Conservation (phyloP, 2,113 vertebrate genomes). For the Phalacrocorax brasilianus region DNA sequence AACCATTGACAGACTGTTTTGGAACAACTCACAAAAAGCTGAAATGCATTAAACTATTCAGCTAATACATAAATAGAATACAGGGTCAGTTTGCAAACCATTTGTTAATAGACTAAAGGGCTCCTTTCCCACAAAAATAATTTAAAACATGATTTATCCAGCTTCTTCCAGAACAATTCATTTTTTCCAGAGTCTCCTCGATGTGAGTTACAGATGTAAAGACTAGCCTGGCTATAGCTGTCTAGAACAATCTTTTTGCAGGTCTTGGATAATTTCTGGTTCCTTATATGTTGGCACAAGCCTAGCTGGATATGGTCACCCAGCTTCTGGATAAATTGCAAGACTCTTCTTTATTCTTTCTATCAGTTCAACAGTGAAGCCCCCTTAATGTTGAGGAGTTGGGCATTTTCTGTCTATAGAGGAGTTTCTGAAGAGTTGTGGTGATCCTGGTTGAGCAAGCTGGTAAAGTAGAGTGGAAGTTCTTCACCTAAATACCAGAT, state of each 20-base stretch:
- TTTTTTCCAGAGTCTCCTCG: constrained; percentile 4
- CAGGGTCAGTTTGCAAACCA: constrained; percentile 47
- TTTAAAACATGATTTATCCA: constrained; percentile 54
- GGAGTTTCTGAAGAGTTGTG: background rate
- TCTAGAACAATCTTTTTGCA: background rate
- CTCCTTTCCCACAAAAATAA: constrained; percentile 56
- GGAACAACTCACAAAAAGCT: constrained; percentile 50
- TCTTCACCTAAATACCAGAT: background rate
- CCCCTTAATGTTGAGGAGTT: background rate
- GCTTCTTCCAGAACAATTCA: constrained; percentile 49
- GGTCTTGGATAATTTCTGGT: background rate
- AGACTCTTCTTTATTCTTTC: background rate
- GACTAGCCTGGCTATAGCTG: background rate
- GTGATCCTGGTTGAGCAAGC: background rate
- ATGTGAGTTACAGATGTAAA: background rate
- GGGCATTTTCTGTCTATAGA: background rate
- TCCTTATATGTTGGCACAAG: background rate
- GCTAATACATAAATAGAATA: constrained; percentile 60
- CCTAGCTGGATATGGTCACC: background rate
- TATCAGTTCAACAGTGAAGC: background rate
- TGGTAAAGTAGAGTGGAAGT: background rate
- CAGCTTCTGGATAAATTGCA: background rate
- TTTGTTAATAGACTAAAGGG: constrained; percentile 55
- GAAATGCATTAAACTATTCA: constrained; percentile 51
- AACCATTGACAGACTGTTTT: constrained; percentile 61